Percentiles rank a stretch among this genome's conserved stretches.
These are phyloP conservation scores for Aythya fuligula DNA, from an alignment of 2,797 vertebrate species.

Conservation along the genomic window DNA sequence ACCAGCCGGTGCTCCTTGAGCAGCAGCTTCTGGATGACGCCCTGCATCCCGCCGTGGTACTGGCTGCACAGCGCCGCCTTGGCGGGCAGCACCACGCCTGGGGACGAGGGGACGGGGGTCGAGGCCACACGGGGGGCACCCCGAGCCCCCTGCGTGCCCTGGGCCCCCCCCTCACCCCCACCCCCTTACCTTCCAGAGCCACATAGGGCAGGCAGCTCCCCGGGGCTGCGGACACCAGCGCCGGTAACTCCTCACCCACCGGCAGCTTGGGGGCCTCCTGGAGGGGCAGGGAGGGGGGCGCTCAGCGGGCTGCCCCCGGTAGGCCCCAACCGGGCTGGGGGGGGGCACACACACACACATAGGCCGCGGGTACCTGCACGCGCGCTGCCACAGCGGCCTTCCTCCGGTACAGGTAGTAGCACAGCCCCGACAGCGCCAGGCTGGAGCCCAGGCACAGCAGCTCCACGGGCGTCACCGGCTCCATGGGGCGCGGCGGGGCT, in stretches of 20 bases:
- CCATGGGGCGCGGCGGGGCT: conserved; percentile 73
- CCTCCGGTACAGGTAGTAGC: conserved; percentile 85
- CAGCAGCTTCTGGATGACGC: conserved; percentile 86
- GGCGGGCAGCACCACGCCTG: conserved; percentile 85
- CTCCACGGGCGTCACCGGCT: conserved; percentile 77
- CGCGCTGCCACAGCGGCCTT: conserved; percentile 77
- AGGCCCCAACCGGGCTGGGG: too few species aligned
- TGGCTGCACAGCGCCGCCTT: conserved; percentile 81
- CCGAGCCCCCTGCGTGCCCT: too few species aligned
- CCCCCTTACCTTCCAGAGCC: conserved; percentile 86
- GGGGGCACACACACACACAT: neutral
- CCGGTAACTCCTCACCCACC: conserved; percentile 78
- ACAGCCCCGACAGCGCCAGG: conserved; percentile 83
- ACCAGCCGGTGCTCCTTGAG: conserved; percentile 87
- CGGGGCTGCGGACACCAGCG: conserved; percentile 80
- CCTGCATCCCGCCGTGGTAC: conserved; percentile 84
- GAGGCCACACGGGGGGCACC: too few species aligned
- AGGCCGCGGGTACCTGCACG: conserved; percentile 74
- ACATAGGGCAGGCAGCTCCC: conserved; percentile 85
- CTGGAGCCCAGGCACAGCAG: conserved; percentile 85
- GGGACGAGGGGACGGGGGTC: neutral
- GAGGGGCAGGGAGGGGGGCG: neutral
- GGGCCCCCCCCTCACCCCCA: too few species aligned
- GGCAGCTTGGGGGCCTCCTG: conserved; percentile 85
- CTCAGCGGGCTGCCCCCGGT: too few species aligned